Base-by-base conservation (phyloP, 2,888 invertebrate species). In the Cheilosia soror region DNA sequence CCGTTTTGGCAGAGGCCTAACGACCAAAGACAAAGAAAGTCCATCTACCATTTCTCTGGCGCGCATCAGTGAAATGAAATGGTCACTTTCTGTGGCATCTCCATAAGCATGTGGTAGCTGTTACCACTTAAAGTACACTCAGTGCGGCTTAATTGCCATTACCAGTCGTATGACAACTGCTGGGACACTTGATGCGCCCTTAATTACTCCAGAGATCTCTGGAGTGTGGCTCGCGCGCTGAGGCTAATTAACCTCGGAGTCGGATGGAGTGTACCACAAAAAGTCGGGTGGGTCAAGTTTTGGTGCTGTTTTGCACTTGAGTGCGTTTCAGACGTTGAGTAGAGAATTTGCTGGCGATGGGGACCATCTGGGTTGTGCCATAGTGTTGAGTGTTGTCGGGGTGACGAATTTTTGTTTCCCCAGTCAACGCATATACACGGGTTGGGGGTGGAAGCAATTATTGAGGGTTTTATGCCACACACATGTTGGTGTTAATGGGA, bases 211-310 rank as follows among this genome's bases (percentile, higher is more conserved):
- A 72, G 33, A 51, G 84, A 66, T 79, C 73, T 79, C 13, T 73
- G 75, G 84, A 84, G 77, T 78, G 83, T 85, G 85, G 85, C 85
- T 85, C 81, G 85, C 81, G 85, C 85, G 85, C 76, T 85, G 76
- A 77, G 72, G 81, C 85, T 85, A 85, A 85, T 85, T 85, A 85
- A 85, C 81, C 85, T n/a, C 81, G 20, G 65, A 75, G 75, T 85
- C 76, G 81, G 72, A 77, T 80, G 57, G 53, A 58, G 25, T 40
- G 33, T 73, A 68, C 72, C 72, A 81, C 77, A 68, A 85, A 68
- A 81, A 77, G 85, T 85, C 85, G 85, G 81, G 72, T 81, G 85
- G 85, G 85, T 85, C 85, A 85, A 85, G 85, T 85, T 85, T 85
- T 84, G 84, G 49, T 84, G 66, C 57, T 57, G 73, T 80, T 80